phyloP scores from a whole-genome alignment of 2,888 invertebrate genomes.

The Folsomia manolachei region DNA sequence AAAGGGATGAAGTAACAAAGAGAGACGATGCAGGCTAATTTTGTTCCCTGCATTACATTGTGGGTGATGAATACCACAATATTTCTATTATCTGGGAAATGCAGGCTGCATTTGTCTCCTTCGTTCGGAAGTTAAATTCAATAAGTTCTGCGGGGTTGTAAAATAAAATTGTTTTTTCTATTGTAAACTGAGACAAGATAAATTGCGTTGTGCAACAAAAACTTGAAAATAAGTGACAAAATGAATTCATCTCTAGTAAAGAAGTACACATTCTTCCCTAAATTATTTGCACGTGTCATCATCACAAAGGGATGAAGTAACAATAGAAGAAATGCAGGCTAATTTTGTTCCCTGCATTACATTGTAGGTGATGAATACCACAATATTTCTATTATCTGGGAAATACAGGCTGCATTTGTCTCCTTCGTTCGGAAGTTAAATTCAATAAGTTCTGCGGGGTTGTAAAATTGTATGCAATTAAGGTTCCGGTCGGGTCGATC shows the following conservation, averaged over 20 bases:
- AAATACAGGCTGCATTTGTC: too few relatives aligned
- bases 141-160: too few relatives aligned
- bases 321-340: neutral
- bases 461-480: too few relatives aligned
- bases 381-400: neutral
- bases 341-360: neutral
- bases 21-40: neutral
- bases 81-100: neutral
- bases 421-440: too few relatives aligned
- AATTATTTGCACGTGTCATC: neutral
- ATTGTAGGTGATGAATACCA: neutral
- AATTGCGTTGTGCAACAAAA: neutral
- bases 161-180: neutral
- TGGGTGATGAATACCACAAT: neutral
- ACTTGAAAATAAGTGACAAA: neutral
- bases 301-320: neutral
- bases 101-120: too few relatives aligned
- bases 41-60: neutral
- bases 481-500: too few relatives aligned
- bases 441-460: too few relatives aligned
- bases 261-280: neutral
- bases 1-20: too few relatives aligned
- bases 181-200: neutral
- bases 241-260: neutral
- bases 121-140: too few relatives aligned